Evolutionary conservation across 2,888 invertebrate species (phyloP), one percentile per base, ranked within the genome.

Genomic region (Bombyx huttoni): DNA sequence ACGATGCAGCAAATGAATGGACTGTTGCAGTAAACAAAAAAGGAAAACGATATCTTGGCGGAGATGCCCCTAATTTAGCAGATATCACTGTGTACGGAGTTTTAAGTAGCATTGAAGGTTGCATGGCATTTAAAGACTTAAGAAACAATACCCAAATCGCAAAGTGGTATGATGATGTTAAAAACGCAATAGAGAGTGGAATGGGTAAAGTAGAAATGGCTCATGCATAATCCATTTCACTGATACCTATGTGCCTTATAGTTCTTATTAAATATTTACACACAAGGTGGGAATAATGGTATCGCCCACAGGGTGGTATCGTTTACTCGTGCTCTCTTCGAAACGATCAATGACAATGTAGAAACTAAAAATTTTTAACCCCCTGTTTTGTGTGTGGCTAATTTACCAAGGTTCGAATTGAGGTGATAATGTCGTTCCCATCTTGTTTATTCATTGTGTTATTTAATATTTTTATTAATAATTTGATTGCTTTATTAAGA

Each of bases 51-150:
- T 99, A 97, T 75, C 91, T 96, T 83, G 99, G 99, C 8, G 99
- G 98, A 0, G 78, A 91, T 13, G 77, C 91, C 57, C 99, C 99
- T 0, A 95, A 98, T 76, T 88, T 99, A 8, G 96, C 98, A 0
- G 99, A 99, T 88, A 86, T 99, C 50, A 92, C 97, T 0, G 94
- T 98, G 1, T 98, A 93, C 72, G 98, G 98, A 1, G 92, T 97
- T 3, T 87, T 98, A 6, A 94, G 92, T 73, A 97, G 98, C 70
- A 97, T 98, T 72, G 97, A 98, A 81, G 98, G 98, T 0, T 98
- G 98, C 68, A 78, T 89, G 47, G 96, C 98, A 0, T 98, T 98
- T 75, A 86, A 93, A 63, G 98, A 98, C 75, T 83, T 94, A 49
- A 75, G 94, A 45, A 63, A 89, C 2, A 89, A 95, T 64, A 96